Evolutionary conservation across 1,140 invertebrate species (phyloP).

Genomic region (Solenopsis fugax): DNA sequence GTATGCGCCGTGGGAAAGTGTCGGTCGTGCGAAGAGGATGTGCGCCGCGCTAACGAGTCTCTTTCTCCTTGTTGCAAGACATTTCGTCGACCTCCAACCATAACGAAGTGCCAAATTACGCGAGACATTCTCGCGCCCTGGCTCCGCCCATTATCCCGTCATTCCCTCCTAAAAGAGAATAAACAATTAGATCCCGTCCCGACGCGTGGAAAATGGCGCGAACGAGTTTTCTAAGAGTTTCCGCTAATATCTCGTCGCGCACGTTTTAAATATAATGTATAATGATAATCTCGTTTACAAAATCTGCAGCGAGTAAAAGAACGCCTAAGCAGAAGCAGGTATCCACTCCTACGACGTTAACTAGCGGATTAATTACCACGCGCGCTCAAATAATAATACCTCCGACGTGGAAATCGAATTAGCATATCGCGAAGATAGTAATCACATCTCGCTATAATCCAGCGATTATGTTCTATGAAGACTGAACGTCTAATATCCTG

Average conservation of each 20-base stretch:
- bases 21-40: slow-evolving; percentile 54
- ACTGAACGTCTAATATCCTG: slow-evolving; percentile 9
- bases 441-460: slow-evolving; percentile 31
- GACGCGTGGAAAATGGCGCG: slow-evolving; percentile 1
- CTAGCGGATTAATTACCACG: slow-evolving; percentile 42
- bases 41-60: slow-evolving; percentile 51
- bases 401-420: slow-evolving; percentile 29
- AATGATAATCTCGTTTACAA: background rate
- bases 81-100: slow-evolving; percentile 51
- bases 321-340: background rate
- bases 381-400: slow-evolving; percentile 11
- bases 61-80: slow-evolving; percentile 43
- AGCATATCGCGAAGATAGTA: slow-evolving; percentile 40
- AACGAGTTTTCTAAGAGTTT: background rate
- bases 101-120: slow-evolving; percentile 48
- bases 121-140: slow-evolving; percentile 15
- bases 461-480: slow-evolving; percentile 43
- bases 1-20: slow-evolving; percentile 54
- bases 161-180: background rate
- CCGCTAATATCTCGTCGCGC: background rate
- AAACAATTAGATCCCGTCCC: background rate
- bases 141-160: background rate
- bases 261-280: background rate
- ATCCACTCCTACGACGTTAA: slow-evolving; percentile 18
- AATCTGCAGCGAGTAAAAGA: background rate